phyloP scores from a whole-genome alignment of 2,888 invertebrate species.

The Epirrhoe tristata region DNA sequence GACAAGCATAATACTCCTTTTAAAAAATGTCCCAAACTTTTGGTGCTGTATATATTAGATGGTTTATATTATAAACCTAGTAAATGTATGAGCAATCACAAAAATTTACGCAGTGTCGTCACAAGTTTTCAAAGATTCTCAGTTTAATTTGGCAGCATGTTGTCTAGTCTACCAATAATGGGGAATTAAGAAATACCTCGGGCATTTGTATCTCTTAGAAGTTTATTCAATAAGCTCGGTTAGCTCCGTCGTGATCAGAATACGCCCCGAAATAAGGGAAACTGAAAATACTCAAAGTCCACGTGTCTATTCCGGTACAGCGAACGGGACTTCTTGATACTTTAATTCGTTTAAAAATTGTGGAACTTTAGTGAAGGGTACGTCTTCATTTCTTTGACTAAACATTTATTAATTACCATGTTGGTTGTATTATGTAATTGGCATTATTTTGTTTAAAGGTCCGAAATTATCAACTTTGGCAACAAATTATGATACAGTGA shows the following conservation, averaged over 20 bases:
- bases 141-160: background rate
- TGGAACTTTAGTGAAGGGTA: background rate
- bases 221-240: slow-evolving; percentile 54
- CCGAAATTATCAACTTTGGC: too few relatives aligned
- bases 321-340: slow-evolving; percentile 56
- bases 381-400: background rate
- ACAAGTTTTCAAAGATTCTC: too few relatives aligned
- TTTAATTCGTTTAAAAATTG: slow-evolving; percentile 36
- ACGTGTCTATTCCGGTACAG: slow-evolving; percentile 49
- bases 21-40: too few relatives aligned
- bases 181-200: slow-evolving; percentile 42
- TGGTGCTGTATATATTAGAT: too few relatives aligned
- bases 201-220: slow-evolving; percentile 44
- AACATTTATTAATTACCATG: too few relatives aligned
- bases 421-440: too few relatives aligned
- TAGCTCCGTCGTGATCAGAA: slow-evolving; percentile 67
- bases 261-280: slow-evolving; percentile 64
- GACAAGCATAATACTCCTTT: too few relatives aligned
- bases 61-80: too few relatives aligned
- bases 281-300: slow-evolving; percentile 67
- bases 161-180: slow-evolving; percentile 8
- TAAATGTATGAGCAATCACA: too few relatives aligned
- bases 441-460: too few relatives aligned
- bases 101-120: too few relatives aligned
- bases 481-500: too few relatives aligned